Conservation (phyloP, 2,888 invertebrate species). For the Drosophila imparisetae region DNA sequence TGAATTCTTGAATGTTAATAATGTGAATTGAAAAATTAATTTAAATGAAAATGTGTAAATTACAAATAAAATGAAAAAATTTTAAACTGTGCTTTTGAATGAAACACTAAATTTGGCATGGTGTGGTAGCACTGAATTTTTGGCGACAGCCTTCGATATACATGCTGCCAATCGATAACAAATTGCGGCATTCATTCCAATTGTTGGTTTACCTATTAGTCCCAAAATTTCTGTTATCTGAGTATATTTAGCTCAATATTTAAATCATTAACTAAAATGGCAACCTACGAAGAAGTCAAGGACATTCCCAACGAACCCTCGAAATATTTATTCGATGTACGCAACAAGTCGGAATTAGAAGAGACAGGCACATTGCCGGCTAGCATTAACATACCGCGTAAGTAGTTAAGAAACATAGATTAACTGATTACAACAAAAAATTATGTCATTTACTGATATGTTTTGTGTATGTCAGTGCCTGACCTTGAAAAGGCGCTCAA, state of each 20-base stretch:
- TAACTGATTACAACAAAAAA: slow-evolving; percentile 6
- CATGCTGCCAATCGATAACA: slow-evolving; percentile 17
- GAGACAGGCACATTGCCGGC: slow-evolving; percentile 90
- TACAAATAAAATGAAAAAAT: slow-evolving; percentile 63
- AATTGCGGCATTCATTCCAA: neutral
- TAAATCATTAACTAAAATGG: slow-evolving; percentile 61
- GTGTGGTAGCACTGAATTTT: slow-evolving; percentile 10
- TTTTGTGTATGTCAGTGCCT: slow-evolving; percentile 66
- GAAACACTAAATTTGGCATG: neutral
- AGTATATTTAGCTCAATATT: neutral
- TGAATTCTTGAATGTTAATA: slow-evolving; percentile 65
- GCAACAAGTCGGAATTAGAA: slow-evolving; percentile 89
- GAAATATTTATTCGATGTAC: slow-evolving; percentile 90
- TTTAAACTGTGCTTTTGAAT: slow-evolving; percentile 7
- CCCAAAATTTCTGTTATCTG: neutral
- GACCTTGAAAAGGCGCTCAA: slow-evolving; percentile 79
- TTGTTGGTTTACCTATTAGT: slow-evolving; percentile 24
- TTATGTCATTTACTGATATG: slow-evolving; percentile 10
- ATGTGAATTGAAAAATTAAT: slow-evolving; percentile 61
- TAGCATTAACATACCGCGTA: slow-evolving; percentile 92
- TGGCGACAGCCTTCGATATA: neutral
- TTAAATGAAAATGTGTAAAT: slow-evolving; percentile 61
- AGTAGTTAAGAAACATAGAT: slow-evolving; percentile 76
- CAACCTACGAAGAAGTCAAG: slow-evolving; percentile 85
- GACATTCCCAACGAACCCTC: slow-evolving; percentile 85